phyloP scores from a whole-genome alignment of 2,888 invertebrate genomes.

The Drosophila ustulata region DNA sequence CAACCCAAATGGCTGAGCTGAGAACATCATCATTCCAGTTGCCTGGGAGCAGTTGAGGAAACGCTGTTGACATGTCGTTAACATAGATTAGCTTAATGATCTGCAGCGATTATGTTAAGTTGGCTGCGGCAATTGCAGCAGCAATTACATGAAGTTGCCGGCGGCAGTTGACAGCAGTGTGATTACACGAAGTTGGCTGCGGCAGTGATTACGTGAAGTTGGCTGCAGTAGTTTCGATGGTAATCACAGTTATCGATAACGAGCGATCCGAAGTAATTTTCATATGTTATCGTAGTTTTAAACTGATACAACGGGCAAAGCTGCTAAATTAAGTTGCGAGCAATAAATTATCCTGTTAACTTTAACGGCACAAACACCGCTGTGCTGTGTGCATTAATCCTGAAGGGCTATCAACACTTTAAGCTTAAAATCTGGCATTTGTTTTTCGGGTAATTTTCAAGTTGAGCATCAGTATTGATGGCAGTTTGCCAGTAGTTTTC shows the following conservation, averaged over 20 bases:
- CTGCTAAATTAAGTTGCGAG: background rate
- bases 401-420: slow-evolving; percentile 15
- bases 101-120: slow-evolving; percentile 1
- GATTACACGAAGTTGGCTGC: background rate
- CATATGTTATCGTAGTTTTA: too few relatives aligned
- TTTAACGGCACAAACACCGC: slow-evolving; percentile 12
- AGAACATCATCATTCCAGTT: slow-evolving; percentile 25
- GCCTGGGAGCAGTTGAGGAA: slow-evolving; percentile 9
- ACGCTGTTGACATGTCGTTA: slow-evolving; percentile 15
- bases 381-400: slow-evolving; percentile 19
- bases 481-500: slow-evolving; percentile 42
- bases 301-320: background rate
- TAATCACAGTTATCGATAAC: background rate
- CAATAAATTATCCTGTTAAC: slow-evolving; percentile 4
- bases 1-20: slow-evolving; percentile 11
- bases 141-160: slow-evolving; percentile 1
- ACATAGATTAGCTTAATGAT: slow-evolving; percentile 6
- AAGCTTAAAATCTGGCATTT: slow-evolving; percentile 55
- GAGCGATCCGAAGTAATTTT: background rate
- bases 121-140: slow-evolving; percentile 6
- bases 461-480: slow-evolving; percentile 55
- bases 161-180: background rate
- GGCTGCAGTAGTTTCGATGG: background rate
- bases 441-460: slow-evolving; percentile 46
- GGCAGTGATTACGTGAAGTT: background rate